Evolutionary conservation across 2,888 invertebrate species (phyloP).

Genomic region (Trichacis sp.): DNA sequence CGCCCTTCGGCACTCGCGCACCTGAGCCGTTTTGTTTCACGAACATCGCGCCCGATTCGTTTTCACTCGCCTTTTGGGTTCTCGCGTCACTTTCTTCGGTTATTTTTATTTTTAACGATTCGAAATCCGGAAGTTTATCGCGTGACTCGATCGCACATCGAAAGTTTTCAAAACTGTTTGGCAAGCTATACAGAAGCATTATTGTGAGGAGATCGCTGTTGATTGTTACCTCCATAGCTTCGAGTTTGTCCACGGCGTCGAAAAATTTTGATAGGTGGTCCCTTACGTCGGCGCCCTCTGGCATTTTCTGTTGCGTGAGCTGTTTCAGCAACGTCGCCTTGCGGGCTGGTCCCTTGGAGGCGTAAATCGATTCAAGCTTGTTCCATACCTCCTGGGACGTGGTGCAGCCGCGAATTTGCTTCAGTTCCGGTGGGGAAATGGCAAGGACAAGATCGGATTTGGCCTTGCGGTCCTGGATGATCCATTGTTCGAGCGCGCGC

Average conservation of each 20-base stretch:
- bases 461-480: background rate
- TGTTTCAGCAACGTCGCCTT: no score
- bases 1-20: background rate
- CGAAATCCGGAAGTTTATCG: conserved; percentile 24
- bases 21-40: background rate
- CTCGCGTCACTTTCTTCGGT: conserved; percentile 10
- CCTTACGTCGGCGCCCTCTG: conserved; percentile 14
- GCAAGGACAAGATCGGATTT: conserved; percentile 15
- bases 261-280: conserved; percentile 16
- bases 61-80: background rate
- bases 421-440: conserved; percentile 11
- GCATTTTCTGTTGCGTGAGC: conserved; percentile 16
- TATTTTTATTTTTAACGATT: conserved; percentile 21
- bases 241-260: no score
- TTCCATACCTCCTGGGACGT: conserved; percentile 17
- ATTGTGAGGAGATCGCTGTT: conserved; percentile 18
- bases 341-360: no score
- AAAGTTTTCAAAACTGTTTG: no score
- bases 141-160: conserved; percentile 34
- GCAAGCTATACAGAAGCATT: conserved; percentile 14
- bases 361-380: conserved; percentile 15
- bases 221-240: conserved; percentile 25
- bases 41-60: background rate
- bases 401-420: conserved; percentile 2
- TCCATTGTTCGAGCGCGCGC: background rate